Base-by-base conservation (phyloP, 2,113 vertebrate genomes). In the Pholis gunnellus region DNA sequence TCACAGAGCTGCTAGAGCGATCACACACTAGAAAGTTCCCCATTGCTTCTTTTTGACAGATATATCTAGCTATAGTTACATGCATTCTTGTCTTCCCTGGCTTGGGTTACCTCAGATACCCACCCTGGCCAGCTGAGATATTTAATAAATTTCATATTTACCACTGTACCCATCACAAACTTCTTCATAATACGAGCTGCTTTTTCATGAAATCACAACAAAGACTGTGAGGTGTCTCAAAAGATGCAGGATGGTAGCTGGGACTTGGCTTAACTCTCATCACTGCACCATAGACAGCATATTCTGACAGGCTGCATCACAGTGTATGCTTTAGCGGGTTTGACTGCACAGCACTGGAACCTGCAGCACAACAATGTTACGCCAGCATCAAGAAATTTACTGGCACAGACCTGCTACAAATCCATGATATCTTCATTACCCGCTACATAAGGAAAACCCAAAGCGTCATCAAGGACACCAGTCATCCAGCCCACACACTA, bases 381-480 rank as follows among this genome's bases (percentile, higher is more conserved):
- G 40, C 52, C 72, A 72, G 78, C 78, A 77, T 91, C 46, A 88
- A 60, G 72, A 84, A 59, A 82, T 66, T 18, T 76, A 76, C 81
- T 86, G 85, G 78, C 82, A 80, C 40, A 64, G 27, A 75, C 82
- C 66, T 25, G 29, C 36, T 57, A 36, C 46, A 38, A 61, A 66
- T 80, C 36, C 73, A 72, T 84, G 87, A 90, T 88, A 88, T 90
- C 89, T 92, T 88, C 87, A 87, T 93, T 87, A 89, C 72, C 71
- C 38, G 36, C 78, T 72, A 86, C 80, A 89, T 65, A 74, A 85
- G 87, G 84, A 87, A 91, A 91, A 78, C 89, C 86, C 77, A 84
- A 50, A 90, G 85, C 87, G 87, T 87, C 88, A 84, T 87, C 89
- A 89, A 91, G 89, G 91, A 91, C 87, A 89, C 81, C 84, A 92